Evolutionary conservation across 2,888 invertebrate genomes (phyloP), one percentile per base, ranked within the genome.

Genomic region (Hyles lineata): DNA sequence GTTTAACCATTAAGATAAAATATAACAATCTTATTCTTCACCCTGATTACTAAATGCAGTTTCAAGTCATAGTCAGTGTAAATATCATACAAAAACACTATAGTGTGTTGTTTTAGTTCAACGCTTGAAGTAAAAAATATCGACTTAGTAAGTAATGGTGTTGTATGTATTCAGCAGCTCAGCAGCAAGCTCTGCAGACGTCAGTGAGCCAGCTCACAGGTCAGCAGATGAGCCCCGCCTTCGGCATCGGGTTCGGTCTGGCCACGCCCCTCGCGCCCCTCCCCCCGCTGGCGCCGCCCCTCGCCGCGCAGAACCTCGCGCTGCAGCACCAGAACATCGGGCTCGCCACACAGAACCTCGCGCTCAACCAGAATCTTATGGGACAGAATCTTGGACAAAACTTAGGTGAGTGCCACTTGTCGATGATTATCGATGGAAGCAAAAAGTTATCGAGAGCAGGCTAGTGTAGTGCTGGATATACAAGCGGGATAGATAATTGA

Each of bases 371-470:
- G 83, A 91, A 91, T 79, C 85, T 92, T 25, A 91, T 92, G 86
- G 87, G 88, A 17, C 92, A 92, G 82, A 92, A 91, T 80, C 80
- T 92, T 76, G 87, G 88, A 73, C 91, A 92, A 76, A 92, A 92
- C 76, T 83, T 93, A 79, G 90, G 92, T 90, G 76, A 52, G 62
- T 7, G 2, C 11, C 29, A 35, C 52, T 15, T 9, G 2, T 9
- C 25, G 9, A 43, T 52, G 23, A 11, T n/a, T n/a, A n/a, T 15
- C 8, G 35, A 35, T 3, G 29, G 29, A 29, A 29, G 2, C 1
- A 29, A 29, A 5, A 29, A 29, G 29, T 29, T 29, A 0, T 1
- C 29, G 29, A 29, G 29, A 5, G 29, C 29, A 29, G 29, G 29
- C 29, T 5, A 29, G 29, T 29, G 1, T 29, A 29, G 3, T 29